Evolutionary conservation across 2,888 invertebrate genomes (phyloP).

Genomic region (Piscicola geometra): DNA sequence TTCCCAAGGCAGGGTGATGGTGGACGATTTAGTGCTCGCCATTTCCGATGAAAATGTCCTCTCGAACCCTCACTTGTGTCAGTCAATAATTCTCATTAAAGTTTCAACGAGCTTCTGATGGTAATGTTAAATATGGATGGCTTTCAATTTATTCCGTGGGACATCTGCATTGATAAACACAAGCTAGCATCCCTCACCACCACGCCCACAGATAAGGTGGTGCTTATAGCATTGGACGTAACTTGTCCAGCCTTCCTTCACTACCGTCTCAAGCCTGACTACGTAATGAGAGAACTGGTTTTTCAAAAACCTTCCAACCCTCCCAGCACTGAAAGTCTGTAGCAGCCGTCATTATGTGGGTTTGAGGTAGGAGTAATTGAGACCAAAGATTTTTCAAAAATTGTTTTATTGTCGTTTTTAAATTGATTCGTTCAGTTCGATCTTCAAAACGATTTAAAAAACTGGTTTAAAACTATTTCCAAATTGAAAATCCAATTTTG

Average conservation of each 20-base stretch:
- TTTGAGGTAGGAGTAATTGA: too few relatives aligned
- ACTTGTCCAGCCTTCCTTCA: constrained; percentile 52
- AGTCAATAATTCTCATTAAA: background rate
- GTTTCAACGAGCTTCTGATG: too few relatives aligned
- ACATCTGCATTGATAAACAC: too few relatives aligned
- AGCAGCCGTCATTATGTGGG: too few relatives aligned
- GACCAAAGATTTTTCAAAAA: constrained; percentile 47
- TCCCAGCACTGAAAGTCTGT: too few relatives aligned
- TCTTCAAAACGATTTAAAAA: too few relatives aligned
- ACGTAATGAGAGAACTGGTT: constrained; percentile 44
- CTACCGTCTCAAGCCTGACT: constrained; percentile 48
- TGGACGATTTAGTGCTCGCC: background rate
- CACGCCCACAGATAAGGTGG: constrained; percentile 50
- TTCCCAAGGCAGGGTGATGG: constrained; percentile 4
- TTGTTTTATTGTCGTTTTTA: constrained; percentile 41
- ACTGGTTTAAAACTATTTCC: too few relatives aligned
- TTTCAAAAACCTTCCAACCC: too few relatives aligned
- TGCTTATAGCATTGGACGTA: constrained; percentile 51
- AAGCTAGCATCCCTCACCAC: background rate
- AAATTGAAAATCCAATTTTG: too few relatives aligned
- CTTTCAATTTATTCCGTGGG: background rate
- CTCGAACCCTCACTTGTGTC: background rate
- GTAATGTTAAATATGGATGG: too few relatives aligned
- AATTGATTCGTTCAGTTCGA: too few relatives aligned
- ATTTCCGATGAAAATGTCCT: background rate